Base-by-base conservation (phyloP, 2,797 vertebrate species). In the Bovichtus diacanthus region DNA sequence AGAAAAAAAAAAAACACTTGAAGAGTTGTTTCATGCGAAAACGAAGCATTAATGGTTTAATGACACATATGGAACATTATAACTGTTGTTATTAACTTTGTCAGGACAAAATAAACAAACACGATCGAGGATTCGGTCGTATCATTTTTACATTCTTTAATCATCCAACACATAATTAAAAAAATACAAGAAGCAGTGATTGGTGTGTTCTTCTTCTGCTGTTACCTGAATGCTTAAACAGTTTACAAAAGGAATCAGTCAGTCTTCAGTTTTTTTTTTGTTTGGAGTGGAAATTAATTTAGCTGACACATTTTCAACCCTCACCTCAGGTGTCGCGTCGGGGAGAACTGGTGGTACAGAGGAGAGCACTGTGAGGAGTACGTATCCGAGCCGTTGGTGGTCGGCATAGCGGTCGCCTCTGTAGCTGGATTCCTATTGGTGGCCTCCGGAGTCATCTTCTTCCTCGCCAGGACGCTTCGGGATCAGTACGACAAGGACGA, bases 331-430 rank as follows among this genome's bases (percentile, higher is more conserved):
- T 99, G 98, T 85, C 97, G 97, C 3, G 98, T 99, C 0, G 98
- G 97, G 70, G 97, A 99, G 88, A 99, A 99, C 90, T 99, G 98
- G 98, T 99, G 98, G 98, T 98, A 99, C 90, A 91, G 97, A 86
- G 98, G 98, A 6, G 96, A 99, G 69, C 98, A 97, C 86, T 99
- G 98, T 62, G 97, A 99, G 87, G 98, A 99, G 74, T 98, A 97
- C 0, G 97, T 99, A 6, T 99, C 97, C 0, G 98, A 99, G 88
- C 96, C 97, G 0, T 90, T 98, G 60, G 96, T 99, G 69, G 97
- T 99, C 4, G 97, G 96, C 49, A 96, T 99, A 53, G 96, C 97
- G 0, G 95, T 99, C 1, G 96, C 95, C 70, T 96, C 97, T 0
- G 96, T 98, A 5, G 95, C 95, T 27, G 97, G 97, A 43, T 97